Evolutionary conservation across 2,113 vertebrate species (phyloP), one percentile per base, ranked within the genome.

Genomic region (Salvelinus namaycush): DNA sequence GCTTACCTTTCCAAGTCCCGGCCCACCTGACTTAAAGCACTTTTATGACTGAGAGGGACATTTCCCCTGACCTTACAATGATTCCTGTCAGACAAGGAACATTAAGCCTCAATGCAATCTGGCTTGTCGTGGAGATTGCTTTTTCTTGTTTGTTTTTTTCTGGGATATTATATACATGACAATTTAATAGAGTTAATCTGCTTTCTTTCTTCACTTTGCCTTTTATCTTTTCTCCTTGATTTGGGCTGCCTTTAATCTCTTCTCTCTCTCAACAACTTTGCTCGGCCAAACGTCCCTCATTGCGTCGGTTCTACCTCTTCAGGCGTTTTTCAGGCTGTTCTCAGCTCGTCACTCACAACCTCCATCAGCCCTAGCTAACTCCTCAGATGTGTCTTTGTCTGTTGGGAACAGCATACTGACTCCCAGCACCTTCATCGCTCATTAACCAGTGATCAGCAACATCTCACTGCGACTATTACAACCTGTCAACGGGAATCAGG

Each of bases 31-130:
- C 8, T 44, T 44, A 44, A 44, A 44, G 8, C 39, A 44, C 34
- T 8, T 39, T 39, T 39, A 54, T 14, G 5, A 54, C 7, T 39
- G 34, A 39, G 34, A 8, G 6, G 34, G 34, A 54, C 14, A 39
- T 54, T 54, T 54, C 51, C 5, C 51, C 11, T 54, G 31, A 6
- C 54, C 5, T 6, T 57, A 6, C 27, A 48, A 24, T 31, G 24
- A 76, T 26, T 4, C n/a, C 34, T 57, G 22, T 31, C 29, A 62
- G 34, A 22, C 68, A 66, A 18, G 31, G 22, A n/a, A 26, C 71
- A 69, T 79, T 67, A 75, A 71, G 48, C 48, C 73, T 72, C 44
- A 65, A 34, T 48, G 66, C 12, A 14, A 73, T 78, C 24, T 72
- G 67, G 67, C 22, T 79, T 74, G 65, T 62, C 51, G 31, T 18